Base-by-base conservation (phyloP, 2,888 invertebrate species). In the Drosophila anceps region DNA sequence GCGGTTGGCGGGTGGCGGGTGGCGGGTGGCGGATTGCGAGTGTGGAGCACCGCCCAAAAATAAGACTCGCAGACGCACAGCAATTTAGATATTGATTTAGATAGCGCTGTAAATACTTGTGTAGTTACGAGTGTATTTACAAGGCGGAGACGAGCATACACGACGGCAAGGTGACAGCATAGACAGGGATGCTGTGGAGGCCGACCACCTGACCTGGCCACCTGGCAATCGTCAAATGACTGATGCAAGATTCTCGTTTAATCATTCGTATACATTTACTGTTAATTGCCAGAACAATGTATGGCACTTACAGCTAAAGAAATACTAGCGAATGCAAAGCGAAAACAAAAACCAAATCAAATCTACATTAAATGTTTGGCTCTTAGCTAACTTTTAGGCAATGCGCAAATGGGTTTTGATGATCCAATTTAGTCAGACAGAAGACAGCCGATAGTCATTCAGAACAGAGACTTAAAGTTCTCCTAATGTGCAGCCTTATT, bases 41-140 rank as follows among this genome's bases (percentile, higher is more conserved):
- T n/a, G n/a, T n/a, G 50, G 18, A 18, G 9, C 6, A 54, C 41
- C 44, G 4, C 29, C 29, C 37, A 51, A 65, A 65, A 44, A 50
- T 43, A 54, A 67, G 62, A 41, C 15, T 41, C 18, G 60, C 59
- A 46, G 68, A 67, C 57, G 80, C 74, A 70, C 64, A 69, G 81
- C 83, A 82, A 81, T 81, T 81, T 82, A 82, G 83, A 80, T 82
- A 81, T 82, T 82, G 81, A 81, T 82, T 81, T 80, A 77, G 81
- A 81, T 80, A 81, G 80, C 80, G 69, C 51, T 65, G 67, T 66
- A 58, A 71, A 72, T 72, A 51, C 72, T 72, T 66, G 66, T 71
- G 65, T 55, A 55, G 59, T 72, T 50, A 41, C 59, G 44, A 39
- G 43, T 60, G 59, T 59, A 60, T 69, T 54, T 48, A 39, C 44